These are phyloP conservation scores for Epiblema foenella DNA, from an alignment of 2,888 invertebrate genomes.

Conservation along the genomic window DNA sequence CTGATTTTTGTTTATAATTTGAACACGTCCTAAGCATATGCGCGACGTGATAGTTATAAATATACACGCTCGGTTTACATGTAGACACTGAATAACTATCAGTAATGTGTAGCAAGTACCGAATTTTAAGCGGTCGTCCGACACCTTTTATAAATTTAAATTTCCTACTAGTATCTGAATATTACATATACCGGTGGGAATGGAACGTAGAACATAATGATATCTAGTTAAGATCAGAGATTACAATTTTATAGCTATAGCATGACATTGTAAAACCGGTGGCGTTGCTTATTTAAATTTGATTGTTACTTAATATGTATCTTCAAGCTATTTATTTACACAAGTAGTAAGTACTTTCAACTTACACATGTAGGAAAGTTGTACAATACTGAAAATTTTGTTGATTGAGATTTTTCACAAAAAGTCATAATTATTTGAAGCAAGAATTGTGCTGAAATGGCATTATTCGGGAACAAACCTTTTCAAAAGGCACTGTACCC, in stretches of 20 bases:
- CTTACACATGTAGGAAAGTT: background rate
- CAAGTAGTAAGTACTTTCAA: background rate
- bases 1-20: conserved; percentile 52
- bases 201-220: conserved; percentile 14
- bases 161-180: conserved; percentile 15
- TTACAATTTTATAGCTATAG: conserved; percentile 6
- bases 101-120: conserved; percentile 36
- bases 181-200: background rate
- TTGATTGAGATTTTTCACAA: background rate
- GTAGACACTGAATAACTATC: conserved; percentile 23
- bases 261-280: background rate
- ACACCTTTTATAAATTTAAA: conserved; percentile 35
- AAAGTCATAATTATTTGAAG: background rate
- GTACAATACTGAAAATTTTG: background rate
- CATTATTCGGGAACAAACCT: background rate
- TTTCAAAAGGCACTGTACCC: no score
- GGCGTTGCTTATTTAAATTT: background rate
- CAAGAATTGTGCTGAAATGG: background rate
- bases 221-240: background rate
- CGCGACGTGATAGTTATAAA: conserved; percentile 44
- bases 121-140: conserved; percentile 26
- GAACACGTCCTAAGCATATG: conserved; percentile 52
- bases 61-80: conserved; percentile 43
- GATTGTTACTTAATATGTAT: conserved; percentile 1
- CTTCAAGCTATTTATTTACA: background rate